Evolutionary conservation across 2,797 vertebrate species (phyloP), one percentile per base, ranked within the genome.

Genomic region (Ibycter americanus): DNA sequence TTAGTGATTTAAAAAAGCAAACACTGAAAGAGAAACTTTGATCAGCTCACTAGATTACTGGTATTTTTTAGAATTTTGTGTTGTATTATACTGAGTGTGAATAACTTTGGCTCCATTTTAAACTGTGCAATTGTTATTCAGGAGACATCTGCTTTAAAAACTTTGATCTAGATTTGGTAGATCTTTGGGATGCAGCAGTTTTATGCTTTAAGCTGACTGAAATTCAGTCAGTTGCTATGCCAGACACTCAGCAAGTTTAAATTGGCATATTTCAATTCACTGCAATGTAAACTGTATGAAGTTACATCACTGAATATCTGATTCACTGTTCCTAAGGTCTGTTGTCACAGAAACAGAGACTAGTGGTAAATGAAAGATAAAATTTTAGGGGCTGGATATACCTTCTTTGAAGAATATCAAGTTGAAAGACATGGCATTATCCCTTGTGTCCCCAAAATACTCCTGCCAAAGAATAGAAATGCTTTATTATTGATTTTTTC

Each of bases 311-410:
- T 67, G 59, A 95, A 47, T 90, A 80, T 85, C 63, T 83, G 44
- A 44, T 93, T 93, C 65, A 26, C 56, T 74, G 52, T 70, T 94
- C 40, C 76, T 71, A 52, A 73, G 32, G 66, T 80, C 90, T 66
- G 59, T 86, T 94, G 94, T 92, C 94, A 94, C 59, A 95, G 92
- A 93, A 94, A 83, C 65, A 70, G 79, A 67, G 54, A 44, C 21
- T 71, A 71, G 12, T 46, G 27, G 88, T 74, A 66, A 74, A 72
- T 46, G 29, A 62, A 78, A 94, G 82, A 82, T 26, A 59, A 91
- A 77, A 90, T 85, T 87, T 55, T 68, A 72, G 74, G 47, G 71
- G 27, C 38, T 90, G 15, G 10, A 58, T 77, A 5, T 88, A 56
- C 29, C 25, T 73, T 68, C 32, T 80, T 83, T 83, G 63, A 90